Percentiles rank a stretch among this genome's conserved stretches.
Evolutionary conservation across 64 coral and sea anemone genomes (phyloP).

Genomic region (Montipora sp.): DNA sequence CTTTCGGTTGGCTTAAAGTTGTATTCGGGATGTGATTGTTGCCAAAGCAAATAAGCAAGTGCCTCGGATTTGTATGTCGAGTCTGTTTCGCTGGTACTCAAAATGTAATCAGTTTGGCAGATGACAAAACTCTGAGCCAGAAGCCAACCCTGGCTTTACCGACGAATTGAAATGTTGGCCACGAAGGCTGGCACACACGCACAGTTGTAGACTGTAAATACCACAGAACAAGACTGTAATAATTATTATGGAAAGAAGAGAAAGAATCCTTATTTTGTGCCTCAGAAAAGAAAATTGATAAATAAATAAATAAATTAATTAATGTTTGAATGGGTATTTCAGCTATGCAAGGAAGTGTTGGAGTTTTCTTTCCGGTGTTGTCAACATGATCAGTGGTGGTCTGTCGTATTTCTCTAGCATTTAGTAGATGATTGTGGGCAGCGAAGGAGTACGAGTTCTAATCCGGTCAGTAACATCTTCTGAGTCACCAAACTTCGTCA

Average conservation of each 20-base stretch:
- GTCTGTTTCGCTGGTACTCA: neutral
- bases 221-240: constrained; percentile 71
- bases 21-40: neutral
- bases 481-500: too few species aligned
- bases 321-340: constrained; percentile 4
- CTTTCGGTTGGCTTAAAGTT: too few species aligned
- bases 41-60: neutral
- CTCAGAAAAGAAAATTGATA: constrained; percentile 81
- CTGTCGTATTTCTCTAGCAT: too few species aligned
- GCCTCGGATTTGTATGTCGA: constrained; percentile 10
- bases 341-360: too few species aligned
- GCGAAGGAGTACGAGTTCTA: too few species aligned
- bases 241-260: constrained; percentile 86
- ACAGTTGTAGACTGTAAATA: constrained; percentile 41
- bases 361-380: too few species aligned
- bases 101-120: too few species aligned
- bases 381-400: too few species aligned
- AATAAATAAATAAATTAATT: constrained; percentile 11
- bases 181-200: neutral
- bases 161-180: constrained; percentile 3
- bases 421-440: too few species aligned
- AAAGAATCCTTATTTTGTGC: constrained; percentile 90
- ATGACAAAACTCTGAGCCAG: neutral
- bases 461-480: too few species aligned
- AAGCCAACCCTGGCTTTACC: neutral